A percentile compares a stretch with the other conserved stretches of the same genome.
phyloP scores from a whole-genome alignment of 1,140 invertebrate species.

The Chelonus insularis region DNA sequence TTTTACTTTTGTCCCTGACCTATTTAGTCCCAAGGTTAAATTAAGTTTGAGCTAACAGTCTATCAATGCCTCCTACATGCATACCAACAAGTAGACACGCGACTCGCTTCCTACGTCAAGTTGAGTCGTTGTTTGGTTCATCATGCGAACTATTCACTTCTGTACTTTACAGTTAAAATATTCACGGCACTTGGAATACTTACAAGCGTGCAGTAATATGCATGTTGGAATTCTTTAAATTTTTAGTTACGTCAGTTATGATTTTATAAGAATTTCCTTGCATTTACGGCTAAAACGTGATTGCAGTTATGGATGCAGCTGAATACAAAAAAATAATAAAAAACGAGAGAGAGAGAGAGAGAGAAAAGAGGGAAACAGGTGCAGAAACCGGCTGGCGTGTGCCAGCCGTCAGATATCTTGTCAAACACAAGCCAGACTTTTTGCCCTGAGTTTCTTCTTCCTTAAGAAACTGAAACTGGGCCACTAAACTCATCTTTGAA shows the following conservation, averaged over 20 bases:
- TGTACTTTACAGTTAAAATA: too few species aligned
- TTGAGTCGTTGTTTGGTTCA: background rate
- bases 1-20: background rate
- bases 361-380: constrained; percentile 5
- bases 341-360: background rate
- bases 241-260: background rate
- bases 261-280: background rate
- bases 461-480: too few species aligned
- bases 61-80: background rate
- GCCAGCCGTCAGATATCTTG: constrained; percentile 22
- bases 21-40: background rate
- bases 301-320: background rate
- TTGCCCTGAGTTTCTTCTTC: background rate
- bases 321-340: constrained; percentile 21
- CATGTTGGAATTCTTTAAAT: background rate
- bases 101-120: background rate
- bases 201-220: background rate
- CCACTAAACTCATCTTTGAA: too few species aligned
- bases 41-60: background rate
- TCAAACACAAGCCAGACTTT: background rate
- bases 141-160: background rate
- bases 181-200: too few species aligned
- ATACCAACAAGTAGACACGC: background rate
- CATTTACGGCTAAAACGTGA: background rate
- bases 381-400: constrained; percentile 26